Percentiles rank a stretch among this genome's conserved stretches.
Conservation (phyloP, 2,888 invertebrate species). For the Drosophila eohydei region DNA sequence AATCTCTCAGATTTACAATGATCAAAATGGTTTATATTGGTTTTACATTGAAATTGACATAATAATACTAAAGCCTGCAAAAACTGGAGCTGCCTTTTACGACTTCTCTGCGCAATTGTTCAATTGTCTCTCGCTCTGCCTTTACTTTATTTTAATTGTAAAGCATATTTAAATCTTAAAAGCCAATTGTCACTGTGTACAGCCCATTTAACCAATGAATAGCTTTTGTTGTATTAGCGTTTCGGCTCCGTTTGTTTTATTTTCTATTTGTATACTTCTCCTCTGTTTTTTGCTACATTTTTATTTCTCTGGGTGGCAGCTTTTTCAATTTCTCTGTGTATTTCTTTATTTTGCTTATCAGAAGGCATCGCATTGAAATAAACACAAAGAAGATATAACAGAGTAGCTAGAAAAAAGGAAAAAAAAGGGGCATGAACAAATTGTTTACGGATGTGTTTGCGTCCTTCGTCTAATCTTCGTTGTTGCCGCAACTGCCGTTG, state of each 20-base stretch:
- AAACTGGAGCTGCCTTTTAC: background rate
- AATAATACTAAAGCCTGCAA: background rate
- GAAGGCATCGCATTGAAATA: constrained; percentile 59
- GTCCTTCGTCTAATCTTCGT: constrained; percentile 65
- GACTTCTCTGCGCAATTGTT: background rate
- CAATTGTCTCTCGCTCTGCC: background rate
- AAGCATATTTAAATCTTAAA: constrained; percentile 20
- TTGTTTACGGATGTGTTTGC: constrained; percentile 79
- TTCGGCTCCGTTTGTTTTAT: constrained; percentile 15
- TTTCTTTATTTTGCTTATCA: constrained; percentile 78
- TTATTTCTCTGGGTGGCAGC: constrained; percentile 36
- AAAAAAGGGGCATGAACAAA: constrained; percentile 70
- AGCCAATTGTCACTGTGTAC: constrained; percentile 27
- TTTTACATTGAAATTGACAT: background rate
- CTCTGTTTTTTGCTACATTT: constrained; percentile 22
- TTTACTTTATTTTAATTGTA: constrained; percentile 30
- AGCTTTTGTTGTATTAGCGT: constrained; percentile 37
- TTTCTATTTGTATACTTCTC: constrained; percentile 17
- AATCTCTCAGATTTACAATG: background rate
- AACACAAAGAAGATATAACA: constrained; percentile 53
- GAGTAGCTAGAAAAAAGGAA: constrained; percentile 35
- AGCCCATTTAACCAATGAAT: constrained; percentile 33
- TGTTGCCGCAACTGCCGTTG: constrained; percentile 38
- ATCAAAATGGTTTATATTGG: background rate
- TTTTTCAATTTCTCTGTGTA: constrained; percentile 67